These are phyloP conservation scores for Cydia pomonella DNA, from an alignment of 1,140 invertebrate genomes.

Conservation along the genomic window DNA sequence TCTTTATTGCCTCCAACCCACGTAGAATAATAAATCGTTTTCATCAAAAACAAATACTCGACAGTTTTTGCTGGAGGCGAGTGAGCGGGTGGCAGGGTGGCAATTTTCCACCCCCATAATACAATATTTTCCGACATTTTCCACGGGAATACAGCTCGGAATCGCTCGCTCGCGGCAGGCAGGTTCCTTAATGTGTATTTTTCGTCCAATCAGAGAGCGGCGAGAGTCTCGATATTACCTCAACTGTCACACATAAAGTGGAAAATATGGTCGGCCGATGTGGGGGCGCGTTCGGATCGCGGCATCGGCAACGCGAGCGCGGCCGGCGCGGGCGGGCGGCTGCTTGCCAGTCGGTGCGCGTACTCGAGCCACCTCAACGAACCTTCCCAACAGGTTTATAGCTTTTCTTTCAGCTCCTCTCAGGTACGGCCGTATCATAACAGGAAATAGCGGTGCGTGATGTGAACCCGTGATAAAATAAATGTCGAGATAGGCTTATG, in stretches of 20 bases:
- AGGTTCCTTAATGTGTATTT: conserved; percentile 82
- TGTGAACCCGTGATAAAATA: conserved; percentile 80
- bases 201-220: conserved; percentile 81
- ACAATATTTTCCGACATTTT: conserved; percentile 81
- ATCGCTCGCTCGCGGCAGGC: conserved; percentile 76
- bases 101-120: conserved; percentile 80
- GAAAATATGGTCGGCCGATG: conserved; percentile 82
- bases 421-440: conserved; percentile 81
- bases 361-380: conserved; percentile 75
- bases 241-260: conserved; percentile 83
- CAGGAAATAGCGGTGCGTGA: conserved; percentile 79
- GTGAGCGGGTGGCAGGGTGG: conserved; percentile 75
- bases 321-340: conserved; percentile 39
- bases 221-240: conserved; percentile 81
- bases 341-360: conserved; percentile 75
- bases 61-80: conserved; percentile 80
- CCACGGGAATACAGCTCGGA: conserved; percentile 79
- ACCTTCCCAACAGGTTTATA: conserved; percentile 80
- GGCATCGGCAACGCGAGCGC: conserved; percentile 42
- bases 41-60: conserved; percentile 81
- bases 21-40: conserved; percentile 81
- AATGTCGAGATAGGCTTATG: conserved; percentile 80
- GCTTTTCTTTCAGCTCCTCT: conserved; percentile 81
- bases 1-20: conserved; percentile 81
- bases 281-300: conserved; percentile 49